Percentiles rank a stretch among this genome's conserved stretches.
These are phyloP conservation scores for Phoenicopterus ruber DNA, from an alignment of 2,113 vertebrate species.

Conservation along the genomic window DNA sequence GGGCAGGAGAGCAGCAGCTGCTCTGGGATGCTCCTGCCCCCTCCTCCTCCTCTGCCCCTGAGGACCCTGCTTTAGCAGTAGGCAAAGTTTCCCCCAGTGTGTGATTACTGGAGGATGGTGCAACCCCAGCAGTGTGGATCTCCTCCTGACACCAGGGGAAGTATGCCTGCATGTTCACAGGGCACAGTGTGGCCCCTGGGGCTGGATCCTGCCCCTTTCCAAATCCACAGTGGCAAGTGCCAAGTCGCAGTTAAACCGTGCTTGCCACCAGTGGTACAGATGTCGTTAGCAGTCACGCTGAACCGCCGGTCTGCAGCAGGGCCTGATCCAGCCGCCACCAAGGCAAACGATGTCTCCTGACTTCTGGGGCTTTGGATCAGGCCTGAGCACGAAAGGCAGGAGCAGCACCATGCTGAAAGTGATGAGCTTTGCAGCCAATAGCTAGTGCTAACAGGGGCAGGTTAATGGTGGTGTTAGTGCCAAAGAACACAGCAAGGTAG, in stretches of 20 bases:
- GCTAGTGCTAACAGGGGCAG: neutral
- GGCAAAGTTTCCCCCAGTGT: neutral
- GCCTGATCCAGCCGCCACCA: neutral
- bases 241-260: neutral
- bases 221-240: neutral
- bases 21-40: neutral
- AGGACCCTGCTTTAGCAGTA: neutral
- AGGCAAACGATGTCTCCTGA: rapidly evolving
- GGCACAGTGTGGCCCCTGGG: neutral
- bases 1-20: neutral
- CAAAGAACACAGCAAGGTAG: neutral
- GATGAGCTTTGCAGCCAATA: neutral
- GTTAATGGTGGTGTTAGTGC: neutral
- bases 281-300: neutral
- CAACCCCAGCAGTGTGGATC: neutral
- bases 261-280: neutral
- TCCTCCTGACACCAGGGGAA: neutral
- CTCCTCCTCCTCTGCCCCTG: neutral
- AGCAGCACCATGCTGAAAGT: neutral
- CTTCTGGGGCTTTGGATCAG: neutral
- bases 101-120: rapidly evolving
- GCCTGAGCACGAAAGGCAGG: neutral
- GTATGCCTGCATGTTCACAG: neutral
- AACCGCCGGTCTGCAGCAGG: neutral
- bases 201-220: neutral